Conservation (phyloP, 2,113 vertebrate species). For the Pelusios castaneus region DNA sequence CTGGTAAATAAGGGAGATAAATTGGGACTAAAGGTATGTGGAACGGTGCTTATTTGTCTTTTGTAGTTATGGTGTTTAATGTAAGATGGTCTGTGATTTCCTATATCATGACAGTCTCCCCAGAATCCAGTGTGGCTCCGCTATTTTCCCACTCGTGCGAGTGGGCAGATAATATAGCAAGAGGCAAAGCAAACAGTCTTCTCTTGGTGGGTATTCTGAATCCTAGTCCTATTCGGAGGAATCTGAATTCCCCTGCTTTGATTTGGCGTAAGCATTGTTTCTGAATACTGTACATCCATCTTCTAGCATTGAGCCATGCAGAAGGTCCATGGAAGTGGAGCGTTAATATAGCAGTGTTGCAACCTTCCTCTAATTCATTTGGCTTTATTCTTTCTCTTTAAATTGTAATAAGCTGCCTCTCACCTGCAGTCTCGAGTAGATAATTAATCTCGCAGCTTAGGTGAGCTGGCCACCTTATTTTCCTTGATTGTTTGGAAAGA, state of each 20-base stretch:
- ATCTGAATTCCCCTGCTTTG: background rate
- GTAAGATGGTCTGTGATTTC: background rate
- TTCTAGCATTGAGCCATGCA: background rate
- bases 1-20: background rate
- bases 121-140: background rate
- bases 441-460: conserved; percentile 35
- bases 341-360: background rate
- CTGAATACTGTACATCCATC: background rate
- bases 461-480: conserved; percentile 30
- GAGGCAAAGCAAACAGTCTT: background rate
- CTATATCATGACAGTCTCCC: background rate
- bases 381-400: background rate
- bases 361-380: background rate
- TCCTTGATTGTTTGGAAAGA: background rate
- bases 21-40: background rate
- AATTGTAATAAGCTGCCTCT: conserved; percentile 1
- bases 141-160: background rate
- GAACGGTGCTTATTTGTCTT: background rate
- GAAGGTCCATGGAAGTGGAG: background rate
- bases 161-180: background rate
- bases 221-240: background rate
- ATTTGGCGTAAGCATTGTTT: background rate
- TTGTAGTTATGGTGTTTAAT: background rate
- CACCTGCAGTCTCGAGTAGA: background rate
- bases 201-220: background rate